Evolutionary conservation across 64 coral and sea anemone species (phyloP), one percentile per base, ranked within the genome.

Genomic region (Cladopsammia gracilis): DNA sequence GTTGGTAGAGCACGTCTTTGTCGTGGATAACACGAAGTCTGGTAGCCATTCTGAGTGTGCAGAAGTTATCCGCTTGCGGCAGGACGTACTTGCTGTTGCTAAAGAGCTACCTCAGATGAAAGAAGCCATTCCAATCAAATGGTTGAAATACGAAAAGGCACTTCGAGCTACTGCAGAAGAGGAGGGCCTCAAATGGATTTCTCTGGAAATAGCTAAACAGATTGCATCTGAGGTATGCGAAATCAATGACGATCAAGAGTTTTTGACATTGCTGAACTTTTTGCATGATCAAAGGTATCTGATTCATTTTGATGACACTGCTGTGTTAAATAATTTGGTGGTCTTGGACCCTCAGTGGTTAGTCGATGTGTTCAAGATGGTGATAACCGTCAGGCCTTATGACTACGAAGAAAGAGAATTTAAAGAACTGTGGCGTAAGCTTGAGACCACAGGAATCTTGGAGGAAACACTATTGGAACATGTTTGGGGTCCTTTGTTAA

Each of bases 231-330:
- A 79, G 54, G 56, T 15, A 23, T 60, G 77, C 53, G 7, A 60
- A 79, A 59, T 79, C 54, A 20, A 34, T 7, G 54, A 79, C 20
- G 24, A 79, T 14, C 22, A 79, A 15, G 77, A 79, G 53, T 58
- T 79, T 43, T 1, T 44, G 77, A 59, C 77, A 8, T 58, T 79
- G 25, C 23, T 79, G n/a, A 60, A 79, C 23, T 79, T 59, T 60
- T 42, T 79, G 14, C 77, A 79, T 24, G 77, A 79, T 5, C 77
- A 34, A 50, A 79, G 53, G 15, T 58, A 15, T 60, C 34, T 79
- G 25, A 79, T 79, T 18, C 77, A 79, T 79, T 79, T 79, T 79
- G 77, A 79, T 59, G 53, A 79, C 54, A 43, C 77, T 59, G n/a
- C 77, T 1, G 52, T 59, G 7, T 60, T 79, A 25, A 79, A 79